These are phyloP conservation scores for Meteorus sp. DNA, from an alignment of 1,140 invertebrate genomes.

Conservation along the genomic window DNA sequence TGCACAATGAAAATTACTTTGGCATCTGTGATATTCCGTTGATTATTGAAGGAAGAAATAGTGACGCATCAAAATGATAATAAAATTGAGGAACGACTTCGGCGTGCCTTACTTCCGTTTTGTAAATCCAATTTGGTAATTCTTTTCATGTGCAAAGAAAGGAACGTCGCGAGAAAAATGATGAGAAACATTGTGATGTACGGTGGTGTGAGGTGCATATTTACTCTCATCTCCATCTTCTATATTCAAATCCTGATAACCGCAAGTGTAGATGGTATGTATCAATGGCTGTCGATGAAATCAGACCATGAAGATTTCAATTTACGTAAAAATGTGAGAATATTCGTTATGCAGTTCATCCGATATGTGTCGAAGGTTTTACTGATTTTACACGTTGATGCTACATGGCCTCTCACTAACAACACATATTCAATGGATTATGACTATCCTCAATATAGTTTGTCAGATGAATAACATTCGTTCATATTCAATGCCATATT, in stretches of 20 bases:
- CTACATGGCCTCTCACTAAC: too few species aligned
- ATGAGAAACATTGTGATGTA: constrained; percentile 37
- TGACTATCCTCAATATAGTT: too few species aligned
- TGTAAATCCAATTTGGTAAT: constrained; percentile 2
- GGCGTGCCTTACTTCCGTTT: neutral
- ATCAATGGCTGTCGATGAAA: neutral
- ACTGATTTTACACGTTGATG: neutral
- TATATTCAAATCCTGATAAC: constrained; percentile 36
- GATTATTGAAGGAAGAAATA: neutral
- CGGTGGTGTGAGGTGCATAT: constrained; percentile 36
- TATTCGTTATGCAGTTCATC: neutral
- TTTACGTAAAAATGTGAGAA: constrained; percentile 14
- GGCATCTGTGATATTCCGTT: too few species aligned
- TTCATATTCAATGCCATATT: too few species aligned
- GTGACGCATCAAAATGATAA: constrained; percentile 2
- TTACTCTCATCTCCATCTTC: constrained; percentile 41
- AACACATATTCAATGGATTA: too few species aligned
- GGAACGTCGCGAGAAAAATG: constrained; percentile 2
- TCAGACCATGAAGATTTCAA: neutral
- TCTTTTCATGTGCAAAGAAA: constrained; percentile 4
- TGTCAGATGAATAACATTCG: too few species aligned
- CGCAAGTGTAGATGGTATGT: constrained; percentile 38
- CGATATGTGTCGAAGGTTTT: constrained; percentile 1
- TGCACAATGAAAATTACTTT: neutral
- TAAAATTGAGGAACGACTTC: neutral